Evolutionary conservation across 2,797 vertebrate species (phyloP).

Genomic region (Chelonia mydas): DNA sequence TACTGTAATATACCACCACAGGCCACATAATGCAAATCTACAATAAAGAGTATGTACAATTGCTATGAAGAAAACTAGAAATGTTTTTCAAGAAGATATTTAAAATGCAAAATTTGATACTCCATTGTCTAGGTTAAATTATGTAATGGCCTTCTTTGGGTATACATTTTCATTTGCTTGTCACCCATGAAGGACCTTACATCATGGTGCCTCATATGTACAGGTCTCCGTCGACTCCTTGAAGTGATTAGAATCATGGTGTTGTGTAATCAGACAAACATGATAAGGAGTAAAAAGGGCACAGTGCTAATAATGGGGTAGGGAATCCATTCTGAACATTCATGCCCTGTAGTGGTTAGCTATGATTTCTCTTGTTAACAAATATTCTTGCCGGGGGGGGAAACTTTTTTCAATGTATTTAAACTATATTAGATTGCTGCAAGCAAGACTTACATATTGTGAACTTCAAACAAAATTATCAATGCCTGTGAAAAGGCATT

Average conservation of each 20-base stretch:
- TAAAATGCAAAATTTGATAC: slow-evolving; percentile 19
- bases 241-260: slow-evolving; percentile 1
- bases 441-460: neutral
- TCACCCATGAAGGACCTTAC: neutral
- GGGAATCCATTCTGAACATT: neutral
- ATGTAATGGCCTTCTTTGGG: neutral
- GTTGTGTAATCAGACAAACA: neutral
- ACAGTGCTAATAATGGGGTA: neutral
- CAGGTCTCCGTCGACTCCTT: slow-evolving; percentile 12
- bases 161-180: slow-evolving; percentile 38
- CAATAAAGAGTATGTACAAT: neutral
- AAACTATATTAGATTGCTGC: neutral
- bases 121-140: slow-evolving; percentile 28
- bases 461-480: slow-evolving; percentile 34
- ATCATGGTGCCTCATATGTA: slow-evolving; percentile 19
- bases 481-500: neutral
- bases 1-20: slow-evolving; percentile 38
- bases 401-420: neutral
- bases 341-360: neutral
- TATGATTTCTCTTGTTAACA: slow-evolving; percentile 16
- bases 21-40: slow-evolving; percentile 28
- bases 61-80: slow-evolving; percentile 16
- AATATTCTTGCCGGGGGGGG: neutral
- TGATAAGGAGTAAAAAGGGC: slow-evolving; percentile 3
- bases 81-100: slow-evolving; percentile 36